Percentiles rank a stretch among this genome's conserved stretches.
phyloP scores from a whole-genome alignment of 2,113 vertebrate species.

The Nicator chloris region DNA sequence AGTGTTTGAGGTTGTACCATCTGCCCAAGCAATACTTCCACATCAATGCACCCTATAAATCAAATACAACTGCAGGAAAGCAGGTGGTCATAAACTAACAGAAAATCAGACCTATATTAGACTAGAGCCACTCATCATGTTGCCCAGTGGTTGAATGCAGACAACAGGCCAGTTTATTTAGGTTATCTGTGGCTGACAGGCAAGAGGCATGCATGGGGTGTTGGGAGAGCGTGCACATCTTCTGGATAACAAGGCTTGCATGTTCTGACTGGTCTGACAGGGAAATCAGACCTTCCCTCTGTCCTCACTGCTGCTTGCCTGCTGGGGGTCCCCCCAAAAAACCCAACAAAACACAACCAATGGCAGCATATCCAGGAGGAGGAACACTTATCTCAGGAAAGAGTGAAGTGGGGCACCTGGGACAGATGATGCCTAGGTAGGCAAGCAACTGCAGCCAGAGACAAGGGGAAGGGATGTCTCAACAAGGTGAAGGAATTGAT shows the following conservation, averaged over 20 bases:
- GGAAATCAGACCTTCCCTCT: neutral
- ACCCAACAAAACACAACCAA: too few species aligned
- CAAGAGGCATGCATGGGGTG: neutral
- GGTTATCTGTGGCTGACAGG: neutral
- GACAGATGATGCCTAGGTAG: neutral
- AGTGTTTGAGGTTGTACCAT: neutral
- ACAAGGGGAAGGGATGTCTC: neutral
- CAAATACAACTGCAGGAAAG: conserved; percentile 3
- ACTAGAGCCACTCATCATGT: neutral
- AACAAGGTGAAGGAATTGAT: neutral
- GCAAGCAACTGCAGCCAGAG: neutral
- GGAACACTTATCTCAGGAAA: neutral
- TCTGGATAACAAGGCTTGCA: neutral
- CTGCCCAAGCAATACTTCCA: neutral
- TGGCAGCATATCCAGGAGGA: too few species aligned
- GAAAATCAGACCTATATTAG: conserved; percentile 16
- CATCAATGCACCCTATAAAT: conserved; percentile 2
- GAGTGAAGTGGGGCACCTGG: neutral
- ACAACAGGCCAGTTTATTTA: conserved; percentile 1
- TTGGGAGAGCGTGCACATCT: accelerated
- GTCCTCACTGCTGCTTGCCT: neutral
- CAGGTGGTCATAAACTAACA: conserved; percentile 9
- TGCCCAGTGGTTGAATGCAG: neutral
- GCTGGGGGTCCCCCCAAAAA: neutral
- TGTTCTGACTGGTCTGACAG: neutral